These are phyloP conservation scores for Dendrolimus houi DNA, from an alignment of 2,888 invertebrate genomes.

Conservation along the genomic window DNA sequence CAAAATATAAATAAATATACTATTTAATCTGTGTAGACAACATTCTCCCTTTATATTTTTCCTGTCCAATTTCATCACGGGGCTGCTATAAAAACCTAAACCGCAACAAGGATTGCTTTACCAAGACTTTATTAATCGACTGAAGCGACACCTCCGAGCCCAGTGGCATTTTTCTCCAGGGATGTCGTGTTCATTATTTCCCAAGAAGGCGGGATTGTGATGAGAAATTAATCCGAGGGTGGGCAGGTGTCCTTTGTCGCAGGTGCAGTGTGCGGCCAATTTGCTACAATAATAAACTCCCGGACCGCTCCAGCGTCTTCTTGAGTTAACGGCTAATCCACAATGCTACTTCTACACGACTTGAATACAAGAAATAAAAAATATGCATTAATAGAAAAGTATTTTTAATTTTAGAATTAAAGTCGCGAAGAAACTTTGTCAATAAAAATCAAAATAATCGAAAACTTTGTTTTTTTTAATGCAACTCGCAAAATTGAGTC, in stretches of 20 bases:
- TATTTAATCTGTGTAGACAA: not conserved
- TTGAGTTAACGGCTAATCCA: conserved; percentile 10
- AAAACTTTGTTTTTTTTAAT: no score
- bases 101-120: not conserved
- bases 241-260: conserved; percentile 47
- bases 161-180: conserved; percentile 63
- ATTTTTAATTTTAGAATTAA: no score
- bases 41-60: conserved; percentile 10
- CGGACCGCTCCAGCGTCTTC: conserved; percentile 16
- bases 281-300: conserved; percentile 39
- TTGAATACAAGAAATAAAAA: no score
- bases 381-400: no score
- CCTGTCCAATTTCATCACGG: conserved; percentile 27
- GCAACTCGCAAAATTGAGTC: no score
- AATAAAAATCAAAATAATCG: no score
- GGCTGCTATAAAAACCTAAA: conserved; percentile 6
- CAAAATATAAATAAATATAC: no score
- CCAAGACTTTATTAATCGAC: conserved; percentile 64
- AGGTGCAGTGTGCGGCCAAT: conserved; percentile 54
- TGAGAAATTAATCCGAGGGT: conserved; percentile 70
- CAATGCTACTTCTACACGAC: no score
- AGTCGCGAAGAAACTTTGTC: no score
- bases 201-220: conserved; percentile 51
- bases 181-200: conserved; percentile 63
- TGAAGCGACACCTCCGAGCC: conserved; percentile 45